Evolutionary conservation across 1,140 invertebrate genomes (phyloP), one percentile per base, ranked within the genome.

Genomic region (Calliopsis andreniformis): DNA sequence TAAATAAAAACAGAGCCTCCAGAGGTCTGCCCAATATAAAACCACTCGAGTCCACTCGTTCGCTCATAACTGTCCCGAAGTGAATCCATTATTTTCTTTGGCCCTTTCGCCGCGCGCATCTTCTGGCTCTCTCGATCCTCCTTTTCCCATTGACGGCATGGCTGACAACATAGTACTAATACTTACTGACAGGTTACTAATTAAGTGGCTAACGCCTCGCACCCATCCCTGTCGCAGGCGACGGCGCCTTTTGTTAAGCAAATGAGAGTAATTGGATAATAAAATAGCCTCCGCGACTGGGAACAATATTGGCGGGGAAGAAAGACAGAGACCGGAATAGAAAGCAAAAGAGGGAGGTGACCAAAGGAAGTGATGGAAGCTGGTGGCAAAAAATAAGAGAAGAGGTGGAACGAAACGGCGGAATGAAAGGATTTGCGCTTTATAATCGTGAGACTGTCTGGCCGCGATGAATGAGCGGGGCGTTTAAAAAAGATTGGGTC

Each of bases 391-490:
- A 84, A 75, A 80, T 83, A 84, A 80, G 67, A 76, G 71, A 47
- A 73, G 49, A 76, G 72, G 80, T 78, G 77, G 76, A 82, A 84
- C 79, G 84, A 75, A 86, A 84, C 79, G 84, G 67, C 56, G 71
- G 76, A 84, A 87, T 84, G 84, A 86, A 87, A 78, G 85, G 79
- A 87, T 87, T 87, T 86, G 84, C 84, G 82, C 84, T 87, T 87
- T 82, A 86, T 86, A 87, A 87, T 84, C 82, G 85, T 87, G 84
- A 87, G 85, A 87, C 84, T 87, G 85, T 87, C 85, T 86, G 85
- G 84, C 70, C 53, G 53, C 73, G 80, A 87, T 87, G 84, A 87
- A 87, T 87, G 85, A 83, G 72, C 77, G 75, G 75, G 73, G 70
- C 79, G 79, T 85, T 85, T 85, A 84, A 85, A 86, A 86, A 86